phyloP scores from a whole-genome alignment of 1,140 invertebrate species.

The Araneus ventricosus region DNA sequence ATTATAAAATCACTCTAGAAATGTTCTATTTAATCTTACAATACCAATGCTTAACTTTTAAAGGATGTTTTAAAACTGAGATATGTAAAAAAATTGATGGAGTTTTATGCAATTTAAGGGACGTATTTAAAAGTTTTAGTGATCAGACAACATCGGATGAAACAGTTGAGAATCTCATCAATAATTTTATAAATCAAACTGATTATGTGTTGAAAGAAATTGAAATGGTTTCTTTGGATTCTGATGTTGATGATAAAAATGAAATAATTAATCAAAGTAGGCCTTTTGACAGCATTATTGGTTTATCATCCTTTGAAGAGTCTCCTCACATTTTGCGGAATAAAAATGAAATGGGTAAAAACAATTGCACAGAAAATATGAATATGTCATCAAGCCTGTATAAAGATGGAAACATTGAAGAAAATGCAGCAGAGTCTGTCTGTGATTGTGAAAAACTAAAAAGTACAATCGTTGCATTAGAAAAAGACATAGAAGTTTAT shows the following conservation, averaged over 20 bases:
- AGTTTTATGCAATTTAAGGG: background rate
- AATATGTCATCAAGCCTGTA: background rate
- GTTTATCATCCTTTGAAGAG: background rate
- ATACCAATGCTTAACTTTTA: background rate
- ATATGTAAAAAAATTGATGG: background rate
- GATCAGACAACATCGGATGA: background rate
- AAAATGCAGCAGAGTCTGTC: background rate
- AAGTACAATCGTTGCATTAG: background rate
- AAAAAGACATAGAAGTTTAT: conserved; percentile 23
- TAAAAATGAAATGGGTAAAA: background rate
- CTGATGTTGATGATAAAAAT: conserved; percentile 24
- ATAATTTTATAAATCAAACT: conserved; percentile 35
- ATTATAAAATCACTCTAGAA: background rate
- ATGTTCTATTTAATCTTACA: conserved; percentile 39
- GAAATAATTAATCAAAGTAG: background rate
- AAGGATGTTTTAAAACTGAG: background rate
- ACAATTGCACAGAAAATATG: background rate
- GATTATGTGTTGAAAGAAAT: conserved; percentile 32
- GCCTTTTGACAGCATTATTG: background rate
- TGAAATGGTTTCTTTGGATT: conserved; percentile 14
- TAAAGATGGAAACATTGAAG: background rate
- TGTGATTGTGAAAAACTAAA: background rate
- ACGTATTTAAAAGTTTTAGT: conserved; percentile 1
- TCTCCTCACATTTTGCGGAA: background rate
- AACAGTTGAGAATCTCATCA: background rate